Percentiles rank a stretch among this genome's conserved stretches.
Evolutionary conservation across 53 echinoderm and acorn worm species (phyloP).

Genomic region (Holothuria leucospilota): DNA sequence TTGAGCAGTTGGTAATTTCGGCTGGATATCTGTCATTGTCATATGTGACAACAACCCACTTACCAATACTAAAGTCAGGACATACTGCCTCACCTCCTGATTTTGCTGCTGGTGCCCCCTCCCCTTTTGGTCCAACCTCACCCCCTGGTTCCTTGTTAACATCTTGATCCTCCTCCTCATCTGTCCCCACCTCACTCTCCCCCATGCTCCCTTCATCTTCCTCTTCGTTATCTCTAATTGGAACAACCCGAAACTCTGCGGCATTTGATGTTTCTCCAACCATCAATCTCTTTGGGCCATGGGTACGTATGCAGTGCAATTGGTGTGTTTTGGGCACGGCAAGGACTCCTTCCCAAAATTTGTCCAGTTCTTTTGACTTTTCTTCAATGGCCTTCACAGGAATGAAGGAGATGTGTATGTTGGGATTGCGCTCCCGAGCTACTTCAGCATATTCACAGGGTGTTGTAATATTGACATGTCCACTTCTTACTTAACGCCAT

Average conservation of each 20-base stretch:
- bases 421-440: background rate
- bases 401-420: background rate
- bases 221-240: too few relatives aligned
- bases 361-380: background rate
- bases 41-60: too few relatives aligned
- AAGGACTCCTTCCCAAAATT: background rate
- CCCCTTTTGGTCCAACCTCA: too few relatives aligned
- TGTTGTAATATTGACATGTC: background rate
- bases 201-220: too few relatives aligned
- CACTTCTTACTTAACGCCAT: slow-evolving; percentile 5
- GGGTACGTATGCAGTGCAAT: background rate
- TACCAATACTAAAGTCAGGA: too few relatives aligned
- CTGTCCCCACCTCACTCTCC: too few relatives aligned
- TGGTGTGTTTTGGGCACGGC: background rate
- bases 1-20: too few relatives aligned
- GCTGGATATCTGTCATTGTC: too few relatives aligned
- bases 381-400: background rate
- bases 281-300: background rate
- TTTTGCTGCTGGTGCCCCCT: too few relatives aligned
- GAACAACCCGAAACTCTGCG: background rate
- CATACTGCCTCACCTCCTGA: background rate
- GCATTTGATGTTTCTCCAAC: background rate
- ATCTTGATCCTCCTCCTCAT: background rate
- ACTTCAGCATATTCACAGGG: background rate
- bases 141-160: background rate